Percentiles rank a stretch among this genome's conserved stretches.
phyloP scores from a whole-genome alignment of 2,797 vertebrate species.

The Apodemus agrarius region DNA sequence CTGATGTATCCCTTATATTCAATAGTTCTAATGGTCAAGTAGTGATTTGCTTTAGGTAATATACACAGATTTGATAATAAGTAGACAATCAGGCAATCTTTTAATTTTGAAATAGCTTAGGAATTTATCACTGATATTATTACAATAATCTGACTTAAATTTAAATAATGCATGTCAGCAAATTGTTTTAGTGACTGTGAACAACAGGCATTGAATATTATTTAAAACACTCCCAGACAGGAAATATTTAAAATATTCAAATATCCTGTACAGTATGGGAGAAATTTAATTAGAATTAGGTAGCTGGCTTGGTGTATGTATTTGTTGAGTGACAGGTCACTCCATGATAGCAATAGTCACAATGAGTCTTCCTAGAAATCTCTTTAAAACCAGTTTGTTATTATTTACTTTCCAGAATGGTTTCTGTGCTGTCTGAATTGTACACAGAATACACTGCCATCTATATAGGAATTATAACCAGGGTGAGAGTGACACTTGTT shows the following conservation, averaged over 20 bases:
- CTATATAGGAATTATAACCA: not conserved
- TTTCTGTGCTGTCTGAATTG: not conserved
- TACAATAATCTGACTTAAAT: not conserved
- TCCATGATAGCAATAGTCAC: not conserved
- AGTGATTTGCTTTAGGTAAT: not conserved
- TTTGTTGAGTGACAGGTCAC: not conserved
- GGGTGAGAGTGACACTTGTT: not conserved
- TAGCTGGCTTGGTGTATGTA: not conserved
- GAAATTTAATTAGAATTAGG: not conserved
- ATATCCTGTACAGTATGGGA: not conserved
- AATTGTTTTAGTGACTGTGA: not conserved
- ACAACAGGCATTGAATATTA: not conserved
- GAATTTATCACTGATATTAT: slow-evolving; percentile 23
- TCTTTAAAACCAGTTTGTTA: not conserved
- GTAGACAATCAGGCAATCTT: not conserved
- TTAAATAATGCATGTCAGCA: not conserved
- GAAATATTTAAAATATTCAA: not conserved
- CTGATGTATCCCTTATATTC: not conserved
- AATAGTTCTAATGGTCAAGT: not conserved
- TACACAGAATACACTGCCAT: not conserved
- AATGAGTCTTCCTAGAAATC: not conserved
- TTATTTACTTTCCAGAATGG: not conserved
- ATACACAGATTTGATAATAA: not conserved
- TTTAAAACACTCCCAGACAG: not conserved
- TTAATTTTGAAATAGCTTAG: not conserved